A percentile compares a stretch with the other conserved stretches of the same genome.
These are phyloP conservation scores for Hirtodrosophila alboralis DNA, from an alignment of 2,888 invertebrate genomes.

Conservation along the genomic window DNA sequence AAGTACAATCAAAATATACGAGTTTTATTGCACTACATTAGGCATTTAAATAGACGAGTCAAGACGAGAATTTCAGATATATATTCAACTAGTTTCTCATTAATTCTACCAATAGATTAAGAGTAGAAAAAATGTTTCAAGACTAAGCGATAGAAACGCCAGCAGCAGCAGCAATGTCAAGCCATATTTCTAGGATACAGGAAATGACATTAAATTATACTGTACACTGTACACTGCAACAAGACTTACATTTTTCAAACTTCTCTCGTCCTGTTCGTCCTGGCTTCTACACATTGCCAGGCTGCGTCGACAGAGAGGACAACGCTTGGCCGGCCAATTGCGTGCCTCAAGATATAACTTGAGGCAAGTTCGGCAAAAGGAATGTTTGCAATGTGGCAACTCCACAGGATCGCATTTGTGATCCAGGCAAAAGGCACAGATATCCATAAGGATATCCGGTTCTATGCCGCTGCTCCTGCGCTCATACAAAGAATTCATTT, in stretches of 20 bases:
- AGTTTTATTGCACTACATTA: slow-evolving; percentile 32
- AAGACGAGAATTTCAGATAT: background rate
- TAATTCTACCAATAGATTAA: slow-evolving; percentile 53
- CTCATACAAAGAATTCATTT: slow-evolving; percentile 5
- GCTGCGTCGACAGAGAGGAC: slow-evolving; percentile 58
- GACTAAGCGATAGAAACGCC: slow-evolving; percentile 37
- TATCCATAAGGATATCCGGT: slow-evolving; percentile 2
- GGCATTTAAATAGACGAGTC: no score
- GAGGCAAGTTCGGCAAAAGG: slow-evolving; percentile 54
- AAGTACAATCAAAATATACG: slow-evolving; percentile 22
- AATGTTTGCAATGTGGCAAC: slow-evolving; percentile 48
- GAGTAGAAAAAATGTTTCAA: slow-evolving; percentile 56
- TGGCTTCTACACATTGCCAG: background rate
- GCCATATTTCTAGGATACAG: slow-evolving; percentile 36
- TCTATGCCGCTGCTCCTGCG: background rate
- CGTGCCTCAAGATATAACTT: slow-evolving; percentile 42
- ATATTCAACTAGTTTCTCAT: background rate
- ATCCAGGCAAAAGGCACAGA: slow-evolving; percentile 59
- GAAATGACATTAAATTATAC: no score
- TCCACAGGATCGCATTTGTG: slow-evolving; percentile 40
- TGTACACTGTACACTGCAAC: background rate
- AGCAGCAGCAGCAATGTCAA: slow-evolving; percentile 44
- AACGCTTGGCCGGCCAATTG: slow-evolving; percentile 49
- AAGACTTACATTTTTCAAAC: slow-evolving; percentile 20
- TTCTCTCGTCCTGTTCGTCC: background rate